Percentiles rank a stretch among this genome's conserved stretches.
Conservation (phyloP, 2,797 vertebrate genomes). For the Lepus townsendii region DNA sequence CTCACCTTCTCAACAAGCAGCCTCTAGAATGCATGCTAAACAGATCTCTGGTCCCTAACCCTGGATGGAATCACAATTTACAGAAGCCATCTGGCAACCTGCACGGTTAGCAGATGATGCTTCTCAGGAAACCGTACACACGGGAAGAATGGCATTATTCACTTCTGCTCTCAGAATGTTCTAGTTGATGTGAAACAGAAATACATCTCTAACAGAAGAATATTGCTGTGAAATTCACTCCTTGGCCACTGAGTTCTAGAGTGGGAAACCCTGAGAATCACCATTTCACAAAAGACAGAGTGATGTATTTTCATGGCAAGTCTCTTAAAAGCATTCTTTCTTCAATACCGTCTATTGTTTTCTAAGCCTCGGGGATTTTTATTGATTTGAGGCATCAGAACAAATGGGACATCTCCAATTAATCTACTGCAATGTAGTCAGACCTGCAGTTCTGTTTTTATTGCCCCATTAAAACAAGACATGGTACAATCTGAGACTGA, state of each 20-base stretch:
- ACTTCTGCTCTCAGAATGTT: neutral
- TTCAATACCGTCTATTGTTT: neutral
- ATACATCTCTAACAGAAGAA: neutral
- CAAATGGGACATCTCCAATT: neutral
- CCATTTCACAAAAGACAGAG: neutral
- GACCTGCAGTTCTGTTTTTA: neutral
- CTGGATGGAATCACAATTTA: neutral
- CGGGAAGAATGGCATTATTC: neutral
- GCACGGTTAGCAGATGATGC: neutral
- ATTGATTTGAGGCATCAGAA: neutral
- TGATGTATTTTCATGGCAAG: neutral
- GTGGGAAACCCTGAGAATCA: constrained; percentile 18
- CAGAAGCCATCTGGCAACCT: neutral
- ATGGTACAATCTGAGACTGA: neutral
- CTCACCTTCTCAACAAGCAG: neutral
- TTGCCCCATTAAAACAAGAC: neutral
- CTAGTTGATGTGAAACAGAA: neutral
- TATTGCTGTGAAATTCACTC: neutral
- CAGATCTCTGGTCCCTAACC: neutral
- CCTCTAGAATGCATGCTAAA: neutral
- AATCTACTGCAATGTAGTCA: constrained; percentile 1
- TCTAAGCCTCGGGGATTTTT: neutral
- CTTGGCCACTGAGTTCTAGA: neutral
- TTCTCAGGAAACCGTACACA: neutral
- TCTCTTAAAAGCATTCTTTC: neutral